Base-by-base conservation (phyloP, 2,888 invertebrate genomes). In the Abrostola triplasia region DNA sequence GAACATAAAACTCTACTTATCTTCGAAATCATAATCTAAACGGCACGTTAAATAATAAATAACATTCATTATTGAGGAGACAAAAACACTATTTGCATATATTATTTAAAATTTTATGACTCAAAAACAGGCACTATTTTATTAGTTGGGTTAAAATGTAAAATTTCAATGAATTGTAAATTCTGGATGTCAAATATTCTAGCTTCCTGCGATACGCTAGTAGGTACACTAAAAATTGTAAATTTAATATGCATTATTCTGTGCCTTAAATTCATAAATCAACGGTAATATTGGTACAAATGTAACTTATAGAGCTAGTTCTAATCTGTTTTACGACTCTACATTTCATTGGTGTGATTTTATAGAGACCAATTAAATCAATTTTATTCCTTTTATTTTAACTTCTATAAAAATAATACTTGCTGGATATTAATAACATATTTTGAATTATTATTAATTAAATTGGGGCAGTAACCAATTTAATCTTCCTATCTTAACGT, bases 61-160 rank as follows among this genome's bases (percentile, higher is more conserved):
- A 65, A 77, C 61, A 65, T 67, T 70, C 63, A 66, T 73, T 70
- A 67, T 71, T 65, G 44, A 44, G 40, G 35, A 47, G 55, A 67
- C 71, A 71, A 74, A 74, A 67, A 75, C 56, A 35, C 13, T 65
- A 66, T 78, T 77, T 75, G 64, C 69, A 76, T 74, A 64, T 50
- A 53, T 64, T 51, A 64, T 62, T 59, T 63, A 63, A 75, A 72
- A 63, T 60, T 51, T 40, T 65, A 75, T 66, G 48, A 57, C 53
- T 48, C 48, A 58, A 63, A 67, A 76, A 64, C 49, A 67, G 74
- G 53, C 12, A 56, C 13, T 51, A 59, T 75, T 73, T 64, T 60
- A 62, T 66, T 47, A 48, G 58, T 61, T 64, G 48, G 35, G 42
- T 64, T 50, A 52, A 69, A 50, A 48, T 51, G 6, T 54, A 57